Evolutionary conservation across 2,113 vertebrate genomes (phyloP).

Genomic region (Oxyruncus cristatus): DNA sequence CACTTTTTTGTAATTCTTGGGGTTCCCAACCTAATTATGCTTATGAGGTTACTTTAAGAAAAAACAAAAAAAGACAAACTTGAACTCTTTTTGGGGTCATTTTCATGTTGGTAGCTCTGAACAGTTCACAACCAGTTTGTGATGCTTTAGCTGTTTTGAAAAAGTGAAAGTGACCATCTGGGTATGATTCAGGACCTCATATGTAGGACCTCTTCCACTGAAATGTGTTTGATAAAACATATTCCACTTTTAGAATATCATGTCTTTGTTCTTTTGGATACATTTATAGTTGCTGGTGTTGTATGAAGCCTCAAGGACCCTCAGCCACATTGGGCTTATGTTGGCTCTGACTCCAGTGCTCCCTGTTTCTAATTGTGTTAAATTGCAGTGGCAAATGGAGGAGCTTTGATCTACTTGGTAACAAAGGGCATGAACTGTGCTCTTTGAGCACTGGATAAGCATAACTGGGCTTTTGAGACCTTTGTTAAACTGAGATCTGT

Average conservation of each 20-base stretch:
- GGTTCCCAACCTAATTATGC: not conserved
- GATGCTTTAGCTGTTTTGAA: not conserved
- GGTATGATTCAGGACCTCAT: not conserved
- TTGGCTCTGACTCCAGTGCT: not conserved
- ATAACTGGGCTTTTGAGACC: not conserved
- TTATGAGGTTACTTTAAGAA: not conserved
- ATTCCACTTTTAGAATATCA: not conserved
- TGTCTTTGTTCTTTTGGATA: not conserved
- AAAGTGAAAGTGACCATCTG: not conserved
- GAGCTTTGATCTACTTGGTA: not conserved
- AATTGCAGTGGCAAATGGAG: not conserved
- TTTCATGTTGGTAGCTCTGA: not conserved
- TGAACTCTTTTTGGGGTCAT: rapidly evolving
- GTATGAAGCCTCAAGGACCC: not conserved
- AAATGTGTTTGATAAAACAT: not conserved
- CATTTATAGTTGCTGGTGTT: not conserved
- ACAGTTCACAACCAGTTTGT: not conserved
- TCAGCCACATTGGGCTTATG: rapidly evolving
- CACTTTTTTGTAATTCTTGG: not conserved
- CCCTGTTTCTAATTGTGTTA: not conserved
- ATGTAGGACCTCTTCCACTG: not conserved
- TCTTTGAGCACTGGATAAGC: not conserved
- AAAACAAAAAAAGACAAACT: not conserved
- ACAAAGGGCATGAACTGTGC: not conserved
- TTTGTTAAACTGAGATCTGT: not conserved